Evolutionary conservation across 2,113 vertebrate genomes (phyloP), one percentile per base, ranked within the genome.

Genomic region (Megaleporinus macrocephalus): DNA sequence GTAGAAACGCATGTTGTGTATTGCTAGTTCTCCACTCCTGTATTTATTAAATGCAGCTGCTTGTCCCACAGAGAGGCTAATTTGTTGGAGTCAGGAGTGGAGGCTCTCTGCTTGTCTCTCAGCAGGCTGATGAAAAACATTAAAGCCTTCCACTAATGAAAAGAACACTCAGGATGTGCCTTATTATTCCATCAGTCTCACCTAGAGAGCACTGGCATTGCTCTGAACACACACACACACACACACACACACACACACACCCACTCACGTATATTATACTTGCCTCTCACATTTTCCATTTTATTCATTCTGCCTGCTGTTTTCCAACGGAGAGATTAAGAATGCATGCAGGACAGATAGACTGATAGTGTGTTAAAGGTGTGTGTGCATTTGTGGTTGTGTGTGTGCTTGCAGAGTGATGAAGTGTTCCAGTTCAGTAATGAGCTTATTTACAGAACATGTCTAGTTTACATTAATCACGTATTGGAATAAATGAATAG

Each of bases 121-220:
- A 95, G 95, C 95, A 95, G 96, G 95, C 96, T 95, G 96, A 97
- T 96, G 96, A 97, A 97, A 96, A 95, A 96, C 96, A 98, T 96
- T 94, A 96, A 97, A 96, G 89, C 91, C 93, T 88, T 88, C 89
- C 86, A 90, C 96, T 98, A 98, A 99, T 98, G 97, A 98, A 98
- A 98, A 98, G 97, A 97, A 98, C 96, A 97, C 96, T 97, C 95
- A 95, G 97, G 97, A 98, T 98, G 97, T 96, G 95, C 96, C 95
- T 97, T 97, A 97, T 98, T 96, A 97, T 96, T 97, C 96, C 96
- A 96, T 98, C 98, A 98, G 96, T 96, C 96, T 97, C 97, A 97
- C 97, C 97, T 97, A 96, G 93, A 92, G 95, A 95, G 96, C 94
- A 95, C 96, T 98, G 97, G 96, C 95, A 94, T 69, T 81, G 80